A percentile compares a stretch with the other conserved stretches of the same genome.
These are phyloP conservation scores for Cebus imitator DNA, from an alignment of 2,113 vertebrate genomes.

Conservation along the genomic window DNA sequence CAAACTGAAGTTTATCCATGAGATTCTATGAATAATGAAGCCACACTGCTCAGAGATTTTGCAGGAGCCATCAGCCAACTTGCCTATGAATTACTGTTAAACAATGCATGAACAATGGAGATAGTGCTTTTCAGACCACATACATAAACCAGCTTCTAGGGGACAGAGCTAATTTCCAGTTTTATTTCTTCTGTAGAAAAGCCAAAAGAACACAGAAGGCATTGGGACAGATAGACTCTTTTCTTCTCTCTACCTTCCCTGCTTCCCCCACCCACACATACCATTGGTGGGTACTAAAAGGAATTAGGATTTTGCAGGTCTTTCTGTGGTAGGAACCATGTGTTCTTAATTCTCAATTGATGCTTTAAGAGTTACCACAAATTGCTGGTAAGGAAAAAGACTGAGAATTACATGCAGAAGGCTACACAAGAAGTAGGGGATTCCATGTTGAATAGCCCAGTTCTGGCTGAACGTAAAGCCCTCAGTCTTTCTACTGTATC, in stretches of 20 bases:
- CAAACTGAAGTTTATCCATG: background rate
- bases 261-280: no score
- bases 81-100: constrained; percentile 22
- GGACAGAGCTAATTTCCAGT: constrained; percentile 5
- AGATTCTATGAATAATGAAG: background rate
- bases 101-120: background rate
- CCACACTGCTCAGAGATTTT: background rate
- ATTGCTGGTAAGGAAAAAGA: background rate
- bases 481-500: background rate
- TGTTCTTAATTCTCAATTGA: background rate
- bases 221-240: background rate
- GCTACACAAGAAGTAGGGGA: background rate
- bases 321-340: background rate
- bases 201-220: background rate
- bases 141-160: background rate
- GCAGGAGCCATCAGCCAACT: background rate
- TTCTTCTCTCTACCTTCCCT: background rate
- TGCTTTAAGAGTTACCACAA: background rate
- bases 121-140: background rate
- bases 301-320: background rate
- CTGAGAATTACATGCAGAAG: background rate
- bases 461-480: background rate
- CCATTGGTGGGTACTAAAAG: background rate
- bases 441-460: background rate
- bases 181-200: constrained; percentile 29